Conservation (phyloP, 2,797 vertebrate genomes). For the Crocodylus rhombifer region DNA sequence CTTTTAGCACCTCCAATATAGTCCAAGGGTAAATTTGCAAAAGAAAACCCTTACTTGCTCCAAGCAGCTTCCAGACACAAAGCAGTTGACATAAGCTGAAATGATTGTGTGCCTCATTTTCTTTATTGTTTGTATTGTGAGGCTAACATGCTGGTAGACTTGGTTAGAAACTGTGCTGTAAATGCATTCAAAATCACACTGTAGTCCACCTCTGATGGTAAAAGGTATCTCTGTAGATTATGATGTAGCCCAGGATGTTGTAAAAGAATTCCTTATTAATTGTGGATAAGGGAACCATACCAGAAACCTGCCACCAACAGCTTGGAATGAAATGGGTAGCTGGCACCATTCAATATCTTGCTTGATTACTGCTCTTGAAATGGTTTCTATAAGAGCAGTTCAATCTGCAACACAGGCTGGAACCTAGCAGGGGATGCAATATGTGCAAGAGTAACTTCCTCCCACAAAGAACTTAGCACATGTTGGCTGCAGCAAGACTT, state of each 20-base stretch:
- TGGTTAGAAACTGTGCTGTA: neutral
- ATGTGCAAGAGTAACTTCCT: neutral
- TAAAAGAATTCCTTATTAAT: neutral
- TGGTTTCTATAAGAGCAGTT: neutral
- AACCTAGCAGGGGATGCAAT: neutral
- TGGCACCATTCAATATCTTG: neutral
- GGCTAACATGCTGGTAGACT: neutral
- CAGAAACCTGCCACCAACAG: neutral
- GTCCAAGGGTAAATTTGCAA: neutral
- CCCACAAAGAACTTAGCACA: neutral
- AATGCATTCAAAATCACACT: neutral
- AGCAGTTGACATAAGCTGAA: neutral
- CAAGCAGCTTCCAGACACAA: neutral
- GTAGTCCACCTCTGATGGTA: neutral
- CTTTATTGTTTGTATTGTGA: neutral
- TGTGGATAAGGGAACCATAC: neutral
- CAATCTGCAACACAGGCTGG: neutral
- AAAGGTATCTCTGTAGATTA: neutral
- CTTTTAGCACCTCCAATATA: neutral
- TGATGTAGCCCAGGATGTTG: neutral
- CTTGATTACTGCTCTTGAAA: neutral
- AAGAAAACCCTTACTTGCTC: neutral
- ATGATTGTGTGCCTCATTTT: neutral
- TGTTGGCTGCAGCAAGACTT: neutral
- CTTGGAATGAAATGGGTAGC: neutral